These are phyloP conservation scores for Apodemus agrarius DNA, from an alignment of 2,797 vertebrate species.

Conservation along the genomic window DNA sequence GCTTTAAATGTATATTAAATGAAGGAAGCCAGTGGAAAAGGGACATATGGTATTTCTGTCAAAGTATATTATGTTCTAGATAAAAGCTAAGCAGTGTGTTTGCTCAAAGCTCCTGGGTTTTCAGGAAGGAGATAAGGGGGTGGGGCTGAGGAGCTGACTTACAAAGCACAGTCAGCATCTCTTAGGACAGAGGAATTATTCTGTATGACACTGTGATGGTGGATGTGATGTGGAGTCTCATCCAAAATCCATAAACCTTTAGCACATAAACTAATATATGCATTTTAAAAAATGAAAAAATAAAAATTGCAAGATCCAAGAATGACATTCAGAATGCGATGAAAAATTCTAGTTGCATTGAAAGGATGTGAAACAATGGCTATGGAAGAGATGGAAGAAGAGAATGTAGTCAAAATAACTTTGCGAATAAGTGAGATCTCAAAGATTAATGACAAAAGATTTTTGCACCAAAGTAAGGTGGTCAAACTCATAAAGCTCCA, in stretches of 20 bases:
- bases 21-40: neutral
- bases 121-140: neutral
- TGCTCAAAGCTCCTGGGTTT: neutral
- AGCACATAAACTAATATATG: neutral
- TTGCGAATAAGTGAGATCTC: neutral
- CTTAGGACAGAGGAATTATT: neutral
- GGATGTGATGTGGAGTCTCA: neutral
- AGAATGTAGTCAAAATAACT: neutral
- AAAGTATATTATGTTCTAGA: neutral
- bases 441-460: neutral
- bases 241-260: neutral
- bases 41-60: neutral
- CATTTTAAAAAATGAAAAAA: neutral
- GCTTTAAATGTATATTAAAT: constrained; percentile 22
- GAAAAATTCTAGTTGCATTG: neutral
- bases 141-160: neutral
- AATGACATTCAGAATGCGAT: neutral
- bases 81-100: neutral
- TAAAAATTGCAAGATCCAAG: neutral
- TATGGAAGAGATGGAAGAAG: neutral
- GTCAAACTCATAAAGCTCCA: neutral
- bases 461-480: neutral
- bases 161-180: neutral
- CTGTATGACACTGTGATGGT: neutral
- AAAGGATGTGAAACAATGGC: neutral